phyloP scores from a whole-genome alignment of 2,888 invertebrate genomes.

The Dysmachus trigonus region DNA sequence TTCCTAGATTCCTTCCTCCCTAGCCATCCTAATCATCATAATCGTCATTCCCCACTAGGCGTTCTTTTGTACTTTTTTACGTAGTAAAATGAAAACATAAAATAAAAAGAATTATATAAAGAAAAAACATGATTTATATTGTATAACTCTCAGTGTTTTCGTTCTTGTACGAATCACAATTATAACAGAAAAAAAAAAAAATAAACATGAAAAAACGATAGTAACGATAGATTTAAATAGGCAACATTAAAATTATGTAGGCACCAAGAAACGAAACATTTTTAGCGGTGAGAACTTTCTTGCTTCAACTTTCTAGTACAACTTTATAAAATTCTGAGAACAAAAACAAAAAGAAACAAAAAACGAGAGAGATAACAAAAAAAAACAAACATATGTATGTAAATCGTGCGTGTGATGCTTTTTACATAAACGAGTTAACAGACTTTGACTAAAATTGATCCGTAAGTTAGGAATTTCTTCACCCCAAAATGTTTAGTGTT shows the following conservation, averaged over 20 bases:
- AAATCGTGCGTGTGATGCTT: slow-evolving; percentile 34
- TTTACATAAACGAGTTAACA: slow-evolving; percentile 24
- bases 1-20: not conserved
- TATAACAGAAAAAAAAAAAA: not conserved
- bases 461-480: not conserved
- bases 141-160: no score
- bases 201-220: no score
- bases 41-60: not conserved
- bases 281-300: not conserved
- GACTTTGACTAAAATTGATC: not conserved
- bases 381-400: not conserved
- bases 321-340: not conserved
- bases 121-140: not conserved
- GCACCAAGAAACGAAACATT: not conserved
- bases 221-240: not conserved
- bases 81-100: not conserved
- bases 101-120: not conserved
- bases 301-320: slow-evolving; percentile 24
- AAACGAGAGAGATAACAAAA: not conserved
- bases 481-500: not conserved
- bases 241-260: not conserved
- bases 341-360: not conserved
- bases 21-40: not conserved
- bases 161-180: not conserved
- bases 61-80: slow-evolving; percentile 9